phyloP scores from a whole-genome alignment of 2,888 invertebrate genomes.

The Sesia apiformis region DNA sequence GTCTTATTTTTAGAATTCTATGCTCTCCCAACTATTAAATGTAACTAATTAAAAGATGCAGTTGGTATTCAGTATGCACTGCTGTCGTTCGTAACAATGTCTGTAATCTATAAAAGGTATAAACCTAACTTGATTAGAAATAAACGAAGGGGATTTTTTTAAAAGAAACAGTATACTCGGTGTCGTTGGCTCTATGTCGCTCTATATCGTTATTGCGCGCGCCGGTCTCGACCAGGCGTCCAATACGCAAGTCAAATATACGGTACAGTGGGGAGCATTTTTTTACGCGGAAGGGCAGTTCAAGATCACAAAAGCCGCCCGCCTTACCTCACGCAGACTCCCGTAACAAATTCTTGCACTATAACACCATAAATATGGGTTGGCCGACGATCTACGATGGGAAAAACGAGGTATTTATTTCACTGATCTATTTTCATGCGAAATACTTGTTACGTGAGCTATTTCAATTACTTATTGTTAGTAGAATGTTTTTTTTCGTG shows the following conservation, averaged over 20 bases:
- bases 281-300: slow-evolving; percentile 70
- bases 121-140: background rate
- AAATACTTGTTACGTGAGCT: slow-evolving; percentile 29
- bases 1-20: background rate
- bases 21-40: background rate
- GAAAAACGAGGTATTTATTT: slow-evolving; percentile 42
- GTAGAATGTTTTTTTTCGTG: background rate
- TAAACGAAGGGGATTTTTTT: background rate
- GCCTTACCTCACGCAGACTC: slow-evolving; percentile 39
- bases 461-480: slow-evolving; percentile 3
- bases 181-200: background rate
- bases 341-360: slow-evolving; percentile 36
- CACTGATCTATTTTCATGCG: slow-evolving; percentile 26
- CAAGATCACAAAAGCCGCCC: slow-evolving; percentile 66
- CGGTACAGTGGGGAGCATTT: slow-evolving; percentile 46
- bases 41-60: background rate
- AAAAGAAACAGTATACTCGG: background rate
- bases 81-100: background rate
- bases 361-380: slow-evolving; percentile 46
- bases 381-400: slow-evolving; percentile 61
- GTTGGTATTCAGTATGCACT: background rate
- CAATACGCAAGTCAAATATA: slow-evolving; percentile 46
- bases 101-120: too few species aligned
- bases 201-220: slow-evolving; percentile 10
- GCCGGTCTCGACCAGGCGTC: slow-evolving; percentile 29